phyloP scores from a whole-genome alignment of 2,888 invertebrate species.

The Acrocera orbiculus region DNA sequence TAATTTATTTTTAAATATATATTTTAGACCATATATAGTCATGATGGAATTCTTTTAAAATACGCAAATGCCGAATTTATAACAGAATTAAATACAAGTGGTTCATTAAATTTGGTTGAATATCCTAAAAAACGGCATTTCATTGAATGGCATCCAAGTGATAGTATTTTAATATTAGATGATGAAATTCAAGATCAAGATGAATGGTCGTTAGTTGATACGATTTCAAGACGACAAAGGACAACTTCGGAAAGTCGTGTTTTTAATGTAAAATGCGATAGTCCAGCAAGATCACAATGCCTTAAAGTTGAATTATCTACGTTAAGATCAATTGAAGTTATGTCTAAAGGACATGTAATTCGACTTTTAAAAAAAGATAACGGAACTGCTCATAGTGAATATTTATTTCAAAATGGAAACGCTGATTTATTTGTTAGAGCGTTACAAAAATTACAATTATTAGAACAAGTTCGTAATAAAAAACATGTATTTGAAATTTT shows the following conservation, averaged over 20 bases:
- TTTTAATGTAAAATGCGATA: constrained; percentile 23
- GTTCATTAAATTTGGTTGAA: constrained; percentile 24
- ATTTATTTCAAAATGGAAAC: constrained; percentile 77
- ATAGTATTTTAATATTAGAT: constrained; percentile 49
- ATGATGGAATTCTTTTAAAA: constrained; percentile 59
- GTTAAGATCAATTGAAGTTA: constrained; percentile 44
- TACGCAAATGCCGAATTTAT: constrained; percentile 43
- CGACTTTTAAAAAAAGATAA: constrained; percentile 44
- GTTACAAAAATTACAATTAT: constrained; percentile 23
- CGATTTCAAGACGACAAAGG: constrained; percentile 33
- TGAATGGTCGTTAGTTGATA: constrained; percentile 64
- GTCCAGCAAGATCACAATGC: constrained; percentile 27
- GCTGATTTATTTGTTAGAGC: constrained; percentile 42
- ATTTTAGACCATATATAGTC: constrained; percentile 54
- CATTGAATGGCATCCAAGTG: constrained; percentile 71
- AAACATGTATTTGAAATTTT: constrained; percentile 53
- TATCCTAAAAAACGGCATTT: constrained; percentile 35
- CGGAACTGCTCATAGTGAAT: constrained; percentile 43
- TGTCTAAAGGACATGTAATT: constrained; percentile 36
- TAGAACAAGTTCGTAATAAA: constrained; percentile 38
- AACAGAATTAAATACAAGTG: constrained; percentile 41
- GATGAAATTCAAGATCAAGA: constrained; percentile 63
- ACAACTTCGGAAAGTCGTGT: constrained; percentile 27
- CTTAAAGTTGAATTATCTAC: constrained; percentile 43
- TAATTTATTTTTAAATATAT: no score